Base-by-base conservation (phyloP, 2,113 vertebrate species). In the Sander vitreus region DNA sequence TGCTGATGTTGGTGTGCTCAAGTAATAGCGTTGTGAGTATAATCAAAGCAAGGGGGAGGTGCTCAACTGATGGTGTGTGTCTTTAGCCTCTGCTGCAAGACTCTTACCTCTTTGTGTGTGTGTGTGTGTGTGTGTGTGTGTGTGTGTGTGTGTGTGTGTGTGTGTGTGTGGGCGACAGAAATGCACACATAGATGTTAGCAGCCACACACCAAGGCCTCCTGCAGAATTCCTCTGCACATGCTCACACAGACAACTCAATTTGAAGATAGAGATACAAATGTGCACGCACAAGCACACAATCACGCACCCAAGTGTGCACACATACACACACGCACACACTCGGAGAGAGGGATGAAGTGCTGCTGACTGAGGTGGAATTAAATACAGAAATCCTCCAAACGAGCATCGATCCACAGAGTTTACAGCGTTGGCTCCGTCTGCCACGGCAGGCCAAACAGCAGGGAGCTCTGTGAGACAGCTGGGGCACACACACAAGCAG, bases 361-460 rank as follows among this genome's bases (percentile, higher is more conserved):
- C 92, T 93, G 92, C 93, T 92, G 93, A 94, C 89, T 77, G 70
- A 81, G 87, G 86, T 78, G 69, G 84, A 94, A 88, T 88, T 88
- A 89, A 76, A 92, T 58, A 70, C 79, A 87, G 85, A 91, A 91
- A 91, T 91, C 85, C 81, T 90, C 85, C 88, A 93, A 93, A 91
- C 65, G 67, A 91, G 87, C 88, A 93, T 93, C 85, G 84, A 89
- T 93, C 90, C 75, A 60, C 67, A 82, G 71, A 85, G 79, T 81
- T 86, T 85, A 90, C 73, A 81, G 63, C 63, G 16, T 50, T 59
- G 13, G 85, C 83, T 82, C 84, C 45, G 74, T 85, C 80, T 78
- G 80, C 82, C 50, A 50, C 10, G 13, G 64, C 78, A 79, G 78
- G 74, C 70, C 80, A 77, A 93, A 90, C 91, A 83, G 83, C 84